These are phyloP conservation scores for Pyrgilauda ruficollis DNA, from an alignment of 2,113 vertebrate species.

Conservation along the genomic window DNA sequence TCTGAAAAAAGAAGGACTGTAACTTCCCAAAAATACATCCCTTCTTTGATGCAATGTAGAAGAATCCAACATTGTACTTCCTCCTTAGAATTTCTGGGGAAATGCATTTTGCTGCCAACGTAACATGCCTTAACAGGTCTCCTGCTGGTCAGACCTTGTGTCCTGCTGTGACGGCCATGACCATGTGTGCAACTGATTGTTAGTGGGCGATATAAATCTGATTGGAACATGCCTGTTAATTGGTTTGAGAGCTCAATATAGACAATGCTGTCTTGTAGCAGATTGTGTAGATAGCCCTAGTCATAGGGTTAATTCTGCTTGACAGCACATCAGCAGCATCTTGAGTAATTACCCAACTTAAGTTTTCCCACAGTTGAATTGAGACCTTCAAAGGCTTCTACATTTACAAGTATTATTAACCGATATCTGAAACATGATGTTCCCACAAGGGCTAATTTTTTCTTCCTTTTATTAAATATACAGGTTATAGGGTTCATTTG, in stretches of 20 bases:
- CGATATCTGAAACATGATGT: conserved; percentile 83
- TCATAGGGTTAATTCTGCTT: conserved; percentile 85
- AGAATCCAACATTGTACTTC: conserved; percentile 47
- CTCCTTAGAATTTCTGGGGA: conserved; percentile 53
- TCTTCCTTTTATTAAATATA: conserved; percentile 72
- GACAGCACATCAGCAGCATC: conserved; percentile 83
- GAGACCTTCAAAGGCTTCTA: conserved; percentile 85
- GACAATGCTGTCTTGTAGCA: conserved; percentile 79
- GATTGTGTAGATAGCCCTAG: conserved; percentile 76
- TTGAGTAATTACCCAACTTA: conserved; percentile 83
- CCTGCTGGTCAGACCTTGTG: conserved; percentile 62
- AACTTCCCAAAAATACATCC: conserved; percentile 33
- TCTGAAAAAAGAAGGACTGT: background rate
- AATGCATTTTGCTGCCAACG: conserved; percentile 51
- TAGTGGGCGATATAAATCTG: conserved; percentile 74
- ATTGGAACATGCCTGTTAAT: conserved; percentile 77
- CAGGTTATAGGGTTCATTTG: conserved; percentile 75
- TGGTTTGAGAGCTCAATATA: conserved; percentile 77
- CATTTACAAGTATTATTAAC: conserved; percentile 85
- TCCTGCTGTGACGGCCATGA: conserved; percentile 72
- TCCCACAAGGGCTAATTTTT: conserved; percentile 80
- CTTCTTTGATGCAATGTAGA: conserved; percentile 11
- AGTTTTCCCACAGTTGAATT: conserved; percentile 84
- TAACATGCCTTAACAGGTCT: conserved; percentile 72
- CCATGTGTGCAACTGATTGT: conserved; percentile 67